A percentile compares a stretch with the other conserved stretches of the same genome.
These are phyloP conservation scores for Streptopelia turtur DNA, from an alignment of 2,797 vertebrate species.

Conservation along the genomic window DNA sequence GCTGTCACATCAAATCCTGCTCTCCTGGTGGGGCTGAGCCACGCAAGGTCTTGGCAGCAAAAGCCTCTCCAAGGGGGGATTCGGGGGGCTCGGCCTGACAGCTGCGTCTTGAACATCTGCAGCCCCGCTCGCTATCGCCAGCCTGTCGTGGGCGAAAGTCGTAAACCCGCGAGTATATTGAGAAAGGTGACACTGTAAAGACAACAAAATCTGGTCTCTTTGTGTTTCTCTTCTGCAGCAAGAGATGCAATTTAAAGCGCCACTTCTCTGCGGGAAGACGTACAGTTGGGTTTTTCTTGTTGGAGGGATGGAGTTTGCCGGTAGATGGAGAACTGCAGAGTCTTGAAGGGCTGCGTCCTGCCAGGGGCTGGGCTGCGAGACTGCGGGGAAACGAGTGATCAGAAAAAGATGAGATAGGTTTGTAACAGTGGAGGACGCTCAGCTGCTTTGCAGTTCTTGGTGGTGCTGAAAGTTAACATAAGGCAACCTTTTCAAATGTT, in stretches of 20 bases:
- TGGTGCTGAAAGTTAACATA: neutral
- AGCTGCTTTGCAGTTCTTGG: neutral
- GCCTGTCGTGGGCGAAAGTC: neutral
- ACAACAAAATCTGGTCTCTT: neutral
- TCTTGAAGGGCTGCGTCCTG: neutral
- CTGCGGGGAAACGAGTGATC: fast-evolving
- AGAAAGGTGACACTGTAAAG: neutral
- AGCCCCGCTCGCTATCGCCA: neutral
- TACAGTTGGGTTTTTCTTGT: fast-evolving
- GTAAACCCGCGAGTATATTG: fast-evolving
- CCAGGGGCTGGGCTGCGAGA: neutral
- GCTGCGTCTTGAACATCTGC: neutral
- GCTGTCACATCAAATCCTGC: fast-evolving
- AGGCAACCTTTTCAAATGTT: neutral
- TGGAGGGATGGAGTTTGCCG: neutral
- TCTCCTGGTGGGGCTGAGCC: neutral
- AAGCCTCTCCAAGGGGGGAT: neutral
- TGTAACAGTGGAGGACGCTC: neutral
- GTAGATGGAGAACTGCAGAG: neutral
- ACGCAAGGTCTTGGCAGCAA: neutral
- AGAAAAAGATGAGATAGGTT: neutral
- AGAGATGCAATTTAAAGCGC: neutral
- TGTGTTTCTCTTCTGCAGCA: neutral
- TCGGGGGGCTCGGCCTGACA: neutral
- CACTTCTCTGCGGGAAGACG: fast-evolving